These are phyloP conservation scores for Pollenia griseotomentosa DNA, from an alignment of 2,888 invertebrate genomes.

Conservation along the genomic window DNA sequence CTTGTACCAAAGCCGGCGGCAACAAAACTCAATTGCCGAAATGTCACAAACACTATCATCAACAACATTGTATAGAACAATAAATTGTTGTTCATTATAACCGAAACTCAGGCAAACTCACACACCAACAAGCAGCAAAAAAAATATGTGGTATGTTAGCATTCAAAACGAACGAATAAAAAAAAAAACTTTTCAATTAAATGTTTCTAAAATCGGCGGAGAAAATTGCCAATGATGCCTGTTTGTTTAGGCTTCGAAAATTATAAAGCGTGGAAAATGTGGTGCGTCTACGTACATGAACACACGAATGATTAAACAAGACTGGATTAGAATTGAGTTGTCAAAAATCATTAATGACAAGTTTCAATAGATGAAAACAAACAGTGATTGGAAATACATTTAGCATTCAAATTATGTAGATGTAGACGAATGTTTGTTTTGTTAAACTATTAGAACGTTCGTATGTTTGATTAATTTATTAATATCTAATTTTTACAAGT, in stretches of 20 bases:
- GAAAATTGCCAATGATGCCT: not conserved
- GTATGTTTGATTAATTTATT: no score
- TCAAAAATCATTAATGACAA: conserved; percentile 50
- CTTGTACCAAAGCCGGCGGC: conserved; percentile 53
- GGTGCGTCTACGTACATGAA: conserved; percentile 26
- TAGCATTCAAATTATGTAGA: conserved; percentile 17
- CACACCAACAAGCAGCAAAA: not conserved
- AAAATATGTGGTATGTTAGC: not conserved
- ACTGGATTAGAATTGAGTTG: conserved; percentile 62
- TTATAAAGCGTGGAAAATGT: conserved; percentile 24
- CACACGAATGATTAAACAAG: conserved; percentile 55
- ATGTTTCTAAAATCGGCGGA: conserved; percentile 4
- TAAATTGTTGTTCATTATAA: conserved; percentile 52
- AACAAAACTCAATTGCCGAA: conserved; percentile 44
- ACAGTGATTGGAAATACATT: not conserved
- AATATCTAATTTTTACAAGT: no score
- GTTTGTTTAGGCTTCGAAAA: not conserved
- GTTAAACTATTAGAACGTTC: not conserved
- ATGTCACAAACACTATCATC: conserved; percentile 29
- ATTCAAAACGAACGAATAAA: not conserved
- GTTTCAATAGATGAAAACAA: not conserved
- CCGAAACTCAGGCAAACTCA: not conserved
- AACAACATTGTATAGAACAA: conserved; percentile 20
- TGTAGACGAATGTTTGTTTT: not conserved
- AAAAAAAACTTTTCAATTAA: conserved; percentile 24